These are phyloP conservation scores for Chelidonichthys spinosus DNA, from an alignment of 2,797 vertebrate species.

Conservation along the genomic window DNA sequence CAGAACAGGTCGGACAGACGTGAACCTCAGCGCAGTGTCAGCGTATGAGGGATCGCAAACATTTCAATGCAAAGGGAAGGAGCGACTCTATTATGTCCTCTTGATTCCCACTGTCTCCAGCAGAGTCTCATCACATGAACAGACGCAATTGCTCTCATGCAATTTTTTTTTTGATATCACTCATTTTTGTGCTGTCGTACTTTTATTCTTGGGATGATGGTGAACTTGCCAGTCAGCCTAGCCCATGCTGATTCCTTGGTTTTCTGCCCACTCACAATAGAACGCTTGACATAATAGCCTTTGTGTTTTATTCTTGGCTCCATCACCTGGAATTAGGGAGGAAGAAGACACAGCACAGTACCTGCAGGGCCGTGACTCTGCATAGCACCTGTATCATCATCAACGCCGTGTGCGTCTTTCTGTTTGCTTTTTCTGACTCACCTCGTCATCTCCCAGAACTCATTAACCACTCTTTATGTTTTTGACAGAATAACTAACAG, in stretches of 20 bases:
- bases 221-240: conserved; percentile 48
- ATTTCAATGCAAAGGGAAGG: conserved; percentile 42
- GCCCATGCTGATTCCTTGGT: conserved; percentile 56
- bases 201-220: conserved; percentile 29
- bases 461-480: conserved; percentile 4
- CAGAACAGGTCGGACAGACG: conserved; percentile 27
- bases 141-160: conserved; percentile 27
- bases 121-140: conserved; percentile 37
- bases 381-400: not conserved
- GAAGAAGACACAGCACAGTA: conserved; percentile 24
- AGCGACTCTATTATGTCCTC: conserved; percentile 25
- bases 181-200: conserved; percentile 46
- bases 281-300: conserved; percentile 43
- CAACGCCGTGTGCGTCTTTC: not conserved
- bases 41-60: conserved; percentile 17
- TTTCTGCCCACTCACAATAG: conserved; percentile 47
- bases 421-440: not conserved
- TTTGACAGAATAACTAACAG: conserved; percentile 47
- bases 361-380: conserved; percentile 34
- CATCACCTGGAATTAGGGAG: conserved; percentile 57
- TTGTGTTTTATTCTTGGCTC: conserved; percentile 55
- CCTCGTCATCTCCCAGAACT: conserved; percentile 1
- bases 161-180: conserved; percentile 29
- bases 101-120: conserved; percentile 39
- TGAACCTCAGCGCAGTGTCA: conserved; percentile 33